A percentile compares a stretch with the other conserved stretches of the same genome.
These are phyloP conservation scores for Hoplodrina blanda DNA, from an alignment of 2,888 invertebrate species.

Conservation along the genomic window DNA sequence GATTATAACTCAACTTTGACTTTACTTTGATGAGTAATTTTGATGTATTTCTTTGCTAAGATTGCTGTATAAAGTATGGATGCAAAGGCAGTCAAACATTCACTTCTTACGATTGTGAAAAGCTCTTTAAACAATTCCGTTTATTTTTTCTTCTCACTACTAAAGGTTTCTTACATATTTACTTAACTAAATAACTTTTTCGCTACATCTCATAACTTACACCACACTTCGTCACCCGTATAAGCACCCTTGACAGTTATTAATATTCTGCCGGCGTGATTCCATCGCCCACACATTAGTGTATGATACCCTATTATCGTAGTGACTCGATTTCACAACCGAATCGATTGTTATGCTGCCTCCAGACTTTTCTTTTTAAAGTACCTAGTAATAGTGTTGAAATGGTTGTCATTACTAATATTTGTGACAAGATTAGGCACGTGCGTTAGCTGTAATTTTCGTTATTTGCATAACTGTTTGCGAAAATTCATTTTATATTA, in stretches of 20 bases:
- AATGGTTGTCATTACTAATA: constrained; percentile 11
- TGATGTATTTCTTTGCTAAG: too few relatives aligned
- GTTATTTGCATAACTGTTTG: constrained; percentile 34
- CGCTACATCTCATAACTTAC: constrained; percentile 15
- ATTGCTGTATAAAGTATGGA: too few relatives aligned
- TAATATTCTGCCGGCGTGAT: constrained; percentile 76
- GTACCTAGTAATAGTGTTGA: constrained; percentile 1
- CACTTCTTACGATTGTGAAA: too few relatives aligned
- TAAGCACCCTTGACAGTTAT: constrained; percentile 72
- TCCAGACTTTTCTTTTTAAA: constrained; percentile 37
- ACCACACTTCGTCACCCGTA: constrained; percentile 37
- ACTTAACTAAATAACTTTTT: constrained; percentile 9
- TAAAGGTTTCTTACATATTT: not conserved
- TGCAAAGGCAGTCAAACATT: too few relatives aligned
- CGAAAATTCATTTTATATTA: constrained; percentile 19
- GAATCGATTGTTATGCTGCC: constrained; percentile 47
- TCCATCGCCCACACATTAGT: constrained; percentile 69
- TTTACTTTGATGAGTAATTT: too few relatives aligned
- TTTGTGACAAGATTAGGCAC: constrained; percentile 39
- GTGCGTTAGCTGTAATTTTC: constrained; percentile 6
- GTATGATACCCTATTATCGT: constrained; percentile 56
- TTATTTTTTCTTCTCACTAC: not conserved
- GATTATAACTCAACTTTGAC: not conserved
- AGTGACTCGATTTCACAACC: constrained; percentile 53
- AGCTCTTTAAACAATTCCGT: too few relatives aligned